Evolutionary conservation across 2,797 vertebrate genomes (phyloP).

Genomic region (Centropyge bicolor): DNA sequence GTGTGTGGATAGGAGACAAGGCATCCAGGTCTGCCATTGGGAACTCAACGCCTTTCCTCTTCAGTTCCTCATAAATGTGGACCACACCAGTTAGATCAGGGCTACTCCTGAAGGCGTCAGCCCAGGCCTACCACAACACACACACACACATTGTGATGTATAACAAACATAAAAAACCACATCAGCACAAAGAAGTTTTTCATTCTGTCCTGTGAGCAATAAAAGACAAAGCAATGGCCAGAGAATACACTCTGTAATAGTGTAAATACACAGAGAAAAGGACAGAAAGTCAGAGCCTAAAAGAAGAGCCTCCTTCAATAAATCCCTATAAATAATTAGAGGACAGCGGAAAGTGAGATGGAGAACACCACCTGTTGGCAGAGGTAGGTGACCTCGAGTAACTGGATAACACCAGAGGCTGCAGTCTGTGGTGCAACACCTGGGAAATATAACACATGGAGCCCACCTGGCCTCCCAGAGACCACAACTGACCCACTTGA

Average conservation of each 20-base stretch:
- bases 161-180: neutral
- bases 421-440: slow-evolving; percentile 30
- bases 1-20: slow-evolving; percentile 97
- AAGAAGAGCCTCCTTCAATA: slow-evolving; percentile 22
- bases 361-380: slow-evolving; percentile 43
- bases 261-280: neutral
- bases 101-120: slow-evolving; percentile 97
- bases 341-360: slow-evolving; percentile 7
- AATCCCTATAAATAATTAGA: slow-evolving; percentile 54
- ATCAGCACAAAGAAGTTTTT: neutral
- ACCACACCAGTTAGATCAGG: slow-evolving; percentile 98
- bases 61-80: slow-evolving; percentile 98
- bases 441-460: slow-evolving; percentile 7
- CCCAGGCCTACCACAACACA: slow-evolving; percentile 91
- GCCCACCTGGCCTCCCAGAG: slow-evolving; percentile 7
- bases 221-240: neutral
- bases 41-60: slow-evolving; percentile 97
- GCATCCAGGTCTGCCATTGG: slow-evolving; percentile 97
- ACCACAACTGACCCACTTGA: slow-evolving; percentile 14
- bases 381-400: slow-evolving; percentile 42
- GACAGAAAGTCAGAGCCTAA: slow-evolving; percentile 12
- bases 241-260: neutral
- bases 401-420: slow-evolving; percentile 34
- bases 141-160: neutral
- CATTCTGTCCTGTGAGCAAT: neutral